A percentile compares a stretch with the other conserved stretches of the same genome.
These are phyloP conservation scores for Caretta caretta DNA, from an alignment of 2,113 vertebrate species.

Conservation along the genomic window DNA sequence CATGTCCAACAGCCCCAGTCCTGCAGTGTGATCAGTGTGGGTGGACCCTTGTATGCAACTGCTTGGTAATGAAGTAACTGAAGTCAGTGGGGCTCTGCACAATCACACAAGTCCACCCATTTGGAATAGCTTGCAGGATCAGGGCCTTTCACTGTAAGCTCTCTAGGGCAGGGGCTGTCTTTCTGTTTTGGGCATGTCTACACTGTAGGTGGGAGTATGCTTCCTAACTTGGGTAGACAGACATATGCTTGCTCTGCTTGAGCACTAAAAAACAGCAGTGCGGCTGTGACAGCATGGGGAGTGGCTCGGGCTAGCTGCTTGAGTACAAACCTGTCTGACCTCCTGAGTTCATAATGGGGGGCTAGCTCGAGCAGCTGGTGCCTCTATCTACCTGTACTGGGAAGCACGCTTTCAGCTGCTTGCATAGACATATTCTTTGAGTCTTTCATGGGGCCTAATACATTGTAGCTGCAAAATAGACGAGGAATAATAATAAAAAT, in stretches of 20 bases:
- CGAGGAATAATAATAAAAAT: slow-evolving; percentile 33
- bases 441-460: neutral
- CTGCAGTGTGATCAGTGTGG: neutral
- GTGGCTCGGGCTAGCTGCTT: neutral
- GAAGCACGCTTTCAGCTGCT: neutral
- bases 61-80: neutral
- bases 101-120: neutral
- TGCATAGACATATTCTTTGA: neutral
- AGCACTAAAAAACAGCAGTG: neutral
- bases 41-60: fast-evolving
- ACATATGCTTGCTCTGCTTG: neutral
- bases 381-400: neutral
- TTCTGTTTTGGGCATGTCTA: neutral
- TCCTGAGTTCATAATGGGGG: neutral
- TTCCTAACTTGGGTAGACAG: neutral
- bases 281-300: neutral
- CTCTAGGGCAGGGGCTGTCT: neutral
- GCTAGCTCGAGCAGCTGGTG: neutral
- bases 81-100: neutral
- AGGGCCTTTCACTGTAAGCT: neutral
- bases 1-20: neutral
- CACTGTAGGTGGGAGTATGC: neutral
- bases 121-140: neutral
- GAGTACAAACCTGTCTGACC: neutral
- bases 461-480: neutral